phyloP scores from a whole-genome alignment of 2,888 invertebrate species.

The Acrocyrtus sp. region DNA sequence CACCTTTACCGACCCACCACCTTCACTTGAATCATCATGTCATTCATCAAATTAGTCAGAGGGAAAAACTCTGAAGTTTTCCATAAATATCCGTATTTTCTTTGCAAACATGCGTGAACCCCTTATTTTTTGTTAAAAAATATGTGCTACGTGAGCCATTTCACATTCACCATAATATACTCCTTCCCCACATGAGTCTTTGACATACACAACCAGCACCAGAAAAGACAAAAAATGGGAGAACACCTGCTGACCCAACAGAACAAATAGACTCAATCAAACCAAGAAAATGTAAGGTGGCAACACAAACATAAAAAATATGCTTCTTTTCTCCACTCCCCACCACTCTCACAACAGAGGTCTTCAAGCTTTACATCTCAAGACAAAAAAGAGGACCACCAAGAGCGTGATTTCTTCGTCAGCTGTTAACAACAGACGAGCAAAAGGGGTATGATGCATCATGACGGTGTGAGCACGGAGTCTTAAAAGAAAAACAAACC shows the following conservation, averaged over 20 bases:
- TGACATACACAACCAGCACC: too few species aligned
- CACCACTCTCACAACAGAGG: neutral
- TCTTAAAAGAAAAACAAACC: too few species aligned
- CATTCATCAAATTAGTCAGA: conserved; percentile 43
- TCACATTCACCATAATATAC: neutral
- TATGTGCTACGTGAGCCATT: conserved; percentile 9
- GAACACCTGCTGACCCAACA: conserved; percentile 42
- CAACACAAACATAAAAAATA: conserved; percentile 9
- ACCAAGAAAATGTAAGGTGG: conserved; percentile 42
- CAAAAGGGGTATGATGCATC: too few species aligned
- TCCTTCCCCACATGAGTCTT: too few species aligned
- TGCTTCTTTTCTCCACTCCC: neutral
- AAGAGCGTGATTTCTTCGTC: conserved; percentile 44
- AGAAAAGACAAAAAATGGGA: neutral
- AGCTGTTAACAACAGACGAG: conserved; percentile 25
- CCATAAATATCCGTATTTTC: conserved; percentile 10
- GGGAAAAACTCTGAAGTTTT: too few species aligned
- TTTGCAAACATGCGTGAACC: neutral
- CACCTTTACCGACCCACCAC: neutral
- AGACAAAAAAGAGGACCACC: conserved; percentile 32
- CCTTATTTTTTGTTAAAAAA: neutral
- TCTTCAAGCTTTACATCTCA: neutral
- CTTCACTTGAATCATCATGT: conserved; percentile 9
- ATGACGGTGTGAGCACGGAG: too few species aligned
- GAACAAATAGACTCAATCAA: conserved; percentile 13